Evolutionary conservation across 1,140 invertebrate genomes (phyloP).

Genomic region (Drosophila orosa): DNA sequence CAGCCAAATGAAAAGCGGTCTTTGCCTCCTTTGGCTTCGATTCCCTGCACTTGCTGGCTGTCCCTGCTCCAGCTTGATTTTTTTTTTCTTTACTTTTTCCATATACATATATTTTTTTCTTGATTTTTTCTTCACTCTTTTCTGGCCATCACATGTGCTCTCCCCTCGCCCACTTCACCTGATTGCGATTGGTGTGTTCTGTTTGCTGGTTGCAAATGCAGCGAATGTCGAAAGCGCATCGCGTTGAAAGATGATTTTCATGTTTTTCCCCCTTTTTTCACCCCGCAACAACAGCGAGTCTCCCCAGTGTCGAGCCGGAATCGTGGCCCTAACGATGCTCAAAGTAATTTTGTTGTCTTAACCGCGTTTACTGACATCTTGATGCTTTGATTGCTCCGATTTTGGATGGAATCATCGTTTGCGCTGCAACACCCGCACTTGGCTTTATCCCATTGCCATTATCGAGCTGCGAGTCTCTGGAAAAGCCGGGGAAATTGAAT

Average conservation of each 20-base stretch:
- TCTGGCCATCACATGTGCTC: constrained; percentile 9
- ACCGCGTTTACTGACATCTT: constrained; percentile 77
- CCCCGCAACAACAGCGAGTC: not conserved
- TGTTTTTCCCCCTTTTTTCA: constrained; percentile 58
- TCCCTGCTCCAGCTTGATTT: constrained; percentile 11
- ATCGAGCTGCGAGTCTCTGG: constrained; percentile 41
- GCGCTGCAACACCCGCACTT: constrained; percentile 62
- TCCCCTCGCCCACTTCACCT: constrained; percentile 38
- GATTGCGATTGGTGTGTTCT: constrained; percentile 45
- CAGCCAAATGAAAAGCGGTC: constrained; percentile 69
- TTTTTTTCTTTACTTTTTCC: constrained; percentile 6
- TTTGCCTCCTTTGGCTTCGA: constrained; percentile 35
- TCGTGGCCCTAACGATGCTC: constrained; percentile 69
- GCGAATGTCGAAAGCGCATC: constrained; percentile 56
- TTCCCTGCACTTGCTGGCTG: constrained; percentile 63
- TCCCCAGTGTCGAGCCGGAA: constrained; percentile 31
- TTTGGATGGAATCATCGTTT: constrained; percentile 72
- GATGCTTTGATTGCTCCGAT: constrained; percentile 77
- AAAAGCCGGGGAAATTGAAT: constrained; percentile 69
- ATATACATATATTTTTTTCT: too few relatives aligned
- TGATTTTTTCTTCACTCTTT: not conserved
- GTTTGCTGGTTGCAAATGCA: constrained; percentile 26
- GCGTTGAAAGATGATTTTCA: constrained; percentile 83
- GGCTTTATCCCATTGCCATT: constrained; percentile 69
- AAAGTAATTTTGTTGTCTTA: constrained; percentile 78